Conservation (phyloP, 2,888 invertebrate species). For the Eupithecia exiguata region DNA sequence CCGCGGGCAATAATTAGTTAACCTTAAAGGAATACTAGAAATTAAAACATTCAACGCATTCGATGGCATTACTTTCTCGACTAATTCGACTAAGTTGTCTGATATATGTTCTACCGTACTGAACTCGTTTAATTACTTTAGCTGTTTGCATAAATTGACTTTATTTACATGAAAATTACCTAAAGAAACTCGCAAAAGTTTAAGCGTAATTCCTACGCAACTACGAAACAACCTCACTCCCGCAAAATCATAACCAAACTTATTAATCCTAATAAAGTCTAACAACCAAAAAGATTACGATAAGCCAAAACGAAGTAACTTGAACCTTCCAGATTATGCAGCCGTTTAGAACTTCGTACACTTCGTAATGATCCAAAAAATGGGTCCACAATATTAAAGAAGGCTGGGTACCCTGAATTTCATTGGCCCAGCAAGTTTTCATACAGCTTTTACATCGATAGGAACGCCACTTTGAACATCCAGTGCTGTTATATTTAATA, state of each 20-base stretch:
- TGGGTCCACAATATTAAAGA: slow-evolving; percentile 67
- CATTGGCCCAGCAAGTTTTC: slow-evolving; percentile 53
- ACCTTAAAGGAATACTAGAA: too few relatives aligned
- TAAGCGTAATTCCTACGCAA: slow-evolving; percentile 8
- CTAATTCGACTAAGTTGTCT: not conserved
- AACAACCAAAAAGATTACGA: slow-evolving; percentile 57
- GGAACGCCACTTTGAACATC: slow-evolving; percentile 71
- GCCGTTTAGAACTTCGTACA: slow-evolving; percentile 57
- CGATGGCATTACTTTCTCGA: not conserved
- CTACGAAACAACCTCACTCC: slow-evolving; percentile 26
- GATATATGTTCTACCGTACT: not conserved
- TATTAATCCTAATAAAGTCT: slow-evolving; percentile 52
- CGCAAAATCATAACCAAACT: slow-evolving; percentile 43
- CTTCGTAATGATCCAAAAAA: slow-evolving; percentile 65
- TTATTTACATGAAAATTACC: slow-evolving; percentile 11
- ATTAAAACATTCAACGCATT: not conserved
- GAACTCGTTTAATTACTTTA: not conserved
- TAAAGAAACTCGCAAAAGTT: slow-evolving; percentile 12
- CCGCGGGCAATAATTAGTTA: too few relatives aligned
- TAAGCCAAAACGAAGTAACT: slow-evolving; percentile 54
- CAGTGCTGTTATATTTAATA: slow-evolving; percentile 79
- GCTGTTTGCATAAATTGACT: slow-evolving; percentile 8
- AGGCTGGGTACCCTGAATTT: slow-evolving; percentile 55
- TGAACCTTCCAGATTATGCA: slow-evolving; percentile 58
- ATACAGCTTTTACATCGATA: slow-evolving; percentile 70